A percentile compares a stretch with the other conserved stretches of the same genome.
Conservation (phyloP, 2,797 vertebrate genomes). For the Betta splendens region DNA sequence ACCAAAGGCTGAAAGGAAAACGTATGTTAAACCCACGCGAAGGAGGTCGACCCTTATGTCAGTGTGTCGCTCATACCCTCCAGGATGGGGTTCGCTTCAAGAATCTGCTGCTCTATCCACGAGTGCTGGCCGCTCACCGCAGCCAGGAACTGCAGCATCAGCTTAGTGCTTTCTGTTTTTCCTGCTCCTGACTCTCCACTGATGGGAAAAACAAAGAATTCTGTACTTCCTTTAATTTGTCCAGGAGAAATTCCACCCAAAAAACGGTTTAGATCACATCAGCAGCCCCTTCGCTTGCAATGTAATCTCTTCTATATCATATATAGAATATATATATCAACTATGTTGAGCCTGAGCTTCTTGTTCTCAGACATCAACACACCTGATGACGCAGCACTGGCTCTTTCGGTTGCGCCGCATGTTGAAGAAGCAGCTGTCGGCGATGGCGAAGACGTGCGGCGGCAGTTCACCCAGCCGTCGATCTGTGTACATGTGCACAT, state of each 20-base stretch:
- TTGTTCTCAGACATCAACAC: not conserved
- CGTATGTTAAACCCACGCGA: not conserved
- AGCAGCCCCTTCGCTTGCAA: not conserved
- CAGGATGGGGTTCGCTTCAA: conserved; percentile 95
- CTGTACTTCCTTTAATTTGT: not conserved
- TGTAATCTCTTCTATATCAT: too few species aligned
- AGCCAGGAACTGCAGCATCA: conserved; percentile 94
- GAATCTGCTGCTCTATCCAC: conserved; percentile 96
- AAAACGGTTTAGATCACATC: not conserved
- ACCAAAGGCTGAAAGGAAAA: conserved; percentile 87
- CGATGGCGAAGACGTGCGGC: conserved; percentile 93
- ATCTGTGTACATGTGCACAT: conserved; percentile 88
- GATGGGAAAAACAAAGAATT: conserved; percentile 26
- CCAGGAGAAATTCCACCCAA: not conserved
- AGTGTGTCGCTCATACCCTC: conserved; percentile 82
- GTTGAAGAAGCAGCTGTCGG: conserved; percentile 95
- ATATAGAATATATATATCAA: too few species aligned
- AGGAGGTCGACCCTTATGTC: not conserved
- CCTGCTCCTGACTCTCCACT: conserved; percentile 97
- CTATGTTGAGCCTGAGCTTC: not conserved
- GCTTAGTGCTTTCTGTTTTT: conserved; percentile 95
- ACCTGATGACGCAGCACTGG: conserved; percentile 98
- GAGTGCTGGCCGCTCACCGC: conserved; percentile 92
- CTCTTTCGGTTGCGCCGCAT: conserved; percentile 88
- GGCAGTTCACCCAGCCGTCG: conserved; percentile 90